Conservation (phyloP, 1,140 invertebrate species). For the Papilio polyxenes region DNA sequence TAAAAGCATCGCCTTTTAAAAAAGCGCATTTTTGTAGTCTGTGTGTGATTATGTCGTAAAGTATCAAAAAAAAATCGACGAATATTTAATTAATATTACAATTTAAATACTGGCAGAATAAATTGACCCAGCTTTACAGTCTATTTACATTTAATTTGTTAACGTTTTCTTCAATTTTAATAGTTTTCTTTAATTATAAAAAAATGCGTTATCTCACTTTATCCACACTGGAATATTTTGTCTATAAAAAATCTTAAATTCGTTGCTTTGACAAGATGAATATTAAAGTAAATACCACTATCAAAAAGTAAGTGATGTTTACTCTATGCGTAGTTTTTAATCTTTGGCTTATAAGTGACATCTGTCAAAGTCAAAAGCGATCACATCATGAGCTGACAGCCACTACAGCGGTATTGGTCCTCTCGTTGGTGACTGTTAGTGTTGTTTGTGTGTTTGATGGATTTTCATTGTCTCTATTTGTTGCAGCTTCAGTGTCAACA, state of each 20-base stretch:
- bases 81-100: neutral
- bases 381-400: constrained; percentile 30
- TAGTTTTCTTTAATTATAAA: neutral
- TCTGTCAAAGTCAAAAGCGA: constrained; percentile 23
- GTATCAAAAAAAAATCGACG: neutral
- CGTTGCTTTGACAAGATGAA: constrained; percentile 9
- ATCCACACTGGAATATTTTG: constrained; percentile 19
- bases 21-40: constrained; percentile 29
- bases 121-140: neutral
- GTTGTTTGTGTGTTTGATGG: constrained; percentile 36
- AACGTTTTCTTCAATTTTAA: neutral
- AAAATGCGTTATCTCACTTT: constrained; percentile 4
- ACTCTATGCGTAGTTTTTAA: constrained; percentile 15
- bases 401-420: neutral
- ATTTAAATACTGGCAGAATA: neutral
- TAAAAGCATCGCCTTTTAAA: constrained; percentile 21
- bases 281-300: neutral
- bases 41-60: neutral
- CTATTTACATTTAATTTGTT: neutral
- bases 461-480: constrained; percentile 32
- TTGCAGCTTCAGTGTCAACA: neutral
- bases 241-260: neutral
- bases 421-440: constrained; percentile 27
- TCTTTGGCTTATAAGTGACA: constrained; percentile 13
- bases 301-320: constrained; percentile 10